A percentile compares a stretch with the other conserved stretches of the same genome.
Conservation (phyloP, 2,888 invertebrate species). For the Hirtodrosophila cameraria region DNA sequence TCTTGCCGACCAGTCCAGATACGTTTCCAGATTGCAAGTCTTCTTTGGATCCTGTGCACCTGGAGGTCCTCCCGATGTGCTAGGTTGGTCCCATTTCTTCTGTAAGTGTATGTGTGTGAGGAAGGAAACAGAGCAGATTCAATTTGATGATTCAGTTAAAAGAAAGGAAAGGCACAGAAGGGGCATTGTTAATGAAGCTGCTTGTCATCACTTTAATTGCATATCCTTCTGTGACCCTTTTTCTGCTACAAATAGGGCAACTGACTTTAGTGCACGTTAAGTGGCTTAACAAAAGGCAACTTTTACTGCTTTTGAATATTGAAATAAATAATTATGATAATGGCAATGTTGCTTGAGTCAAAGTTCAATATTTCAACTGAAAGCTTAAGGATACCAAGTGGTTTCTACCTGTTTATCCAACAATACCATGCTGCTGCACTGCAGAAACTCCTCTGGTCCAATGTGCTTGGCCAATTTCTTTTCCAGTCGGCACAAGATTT, state of each 20-base stretch:
- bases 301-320: too few relatives aligned
- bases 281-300: background rate
- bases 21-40: slow-evolving; percentile 84
- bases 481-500: slow-evolving; percentile 83
- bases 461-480: slow-evolving; percentile 84
- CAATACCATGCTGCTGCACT: slow-evolving; percentile 83
- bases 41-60: slow-evolving; percentile 83
- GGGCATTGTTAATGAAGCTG: slow-evolving; percentile 53
- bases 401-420: slow-evolving; percentile 83
- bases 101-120: slow-evolving; percentile 8
- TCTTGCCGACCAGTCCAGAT: slow-evolving; percentile 84
- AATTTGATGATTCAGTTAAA: slow-evolving; percentile 81
- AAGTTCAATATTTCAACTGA: too few relatives aligned
- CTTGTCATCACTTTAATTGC: slow-evolving; percentile 48
- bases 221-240: slow-evolving; percentile 15
- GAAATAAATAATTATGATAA: too few relatives aligned
- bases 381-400: too few relatives aligned
- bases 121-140: slow-evolving; percentile 70
- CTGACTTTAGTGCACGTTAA: too few relatives aligned
- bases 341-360: too few relatives aligned
- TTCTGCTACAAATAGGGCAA: too few relatives aligned
- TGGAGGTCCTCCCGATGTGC: slow-evolving; percentile 59
- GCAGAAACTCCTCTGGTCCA: slow-evolving; percentile 84
- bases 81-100: slow-evolving; percentile 74
- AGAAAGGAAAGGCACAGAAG: slow-evolving; percentile 6